Base-by-base conservation (phyloP, 2,888 invertebrate species). In the Ypsolopha sequella region DNA sequence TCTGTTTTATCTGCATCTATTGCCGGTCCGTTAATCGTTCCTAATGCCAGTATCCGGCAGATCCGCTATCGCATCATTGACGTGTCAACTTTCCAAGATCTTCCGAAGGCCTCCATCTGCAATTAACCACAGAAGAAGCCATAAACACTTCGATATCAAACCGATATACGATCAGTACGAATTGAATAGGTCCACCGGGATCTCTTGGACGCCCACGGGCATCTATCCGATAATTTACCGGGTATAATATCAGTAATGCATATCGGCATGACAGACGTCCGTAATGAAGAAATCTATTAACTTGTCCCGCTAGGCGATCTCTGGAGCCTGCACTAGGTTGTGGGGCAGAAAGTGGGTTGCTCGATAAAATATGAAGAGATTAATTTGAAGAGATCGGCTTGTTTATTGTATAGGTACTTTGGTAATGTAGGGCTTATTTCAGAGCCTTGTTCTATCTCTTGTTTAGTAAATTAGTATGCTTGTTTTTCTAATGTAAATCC, bases 281-380 rank as follows among this genome's bases (percentile, higher is more conserved):
- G 56, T 60, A 62, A 66, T 62, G 62, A 66, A 66, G 64, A 65
- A 68, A 68, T 68, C 68, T 66, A 66, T 68, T 66, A 65, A 60
- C 50, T 54, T 48, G 56, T 56, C 57, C 56, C 51, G 50, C 50
- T 7, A 52, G 52, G 50, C 49, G 46, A 41, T 50, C 36, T 13
- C 50, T 14, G 33, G 6, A 14, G 36, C 13, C 13, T 13, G 10
- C 9, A 43, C 13, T 38, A n/a, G 43, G 35, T 43, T 35, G 9
- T 50, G 49, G 11, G 38, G 48, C 48, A 36, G 49, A 49, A 49
- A 49, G 41, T 49, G 49, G 49, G 41, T 33, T 50, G 50, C 35
- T 13, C 50, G 36, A 50, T 50, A 50, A 43, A 50, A 41, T 41
- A 43, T 41, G 33, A 13, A 7, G 14, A 41, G 49, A 49, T 49